Percentiles rank a stretch among this genome's conserved stretches.
Conservation (phyloP, 1,140 invertebrate species). For the Platyscapa corneri region DNA sequence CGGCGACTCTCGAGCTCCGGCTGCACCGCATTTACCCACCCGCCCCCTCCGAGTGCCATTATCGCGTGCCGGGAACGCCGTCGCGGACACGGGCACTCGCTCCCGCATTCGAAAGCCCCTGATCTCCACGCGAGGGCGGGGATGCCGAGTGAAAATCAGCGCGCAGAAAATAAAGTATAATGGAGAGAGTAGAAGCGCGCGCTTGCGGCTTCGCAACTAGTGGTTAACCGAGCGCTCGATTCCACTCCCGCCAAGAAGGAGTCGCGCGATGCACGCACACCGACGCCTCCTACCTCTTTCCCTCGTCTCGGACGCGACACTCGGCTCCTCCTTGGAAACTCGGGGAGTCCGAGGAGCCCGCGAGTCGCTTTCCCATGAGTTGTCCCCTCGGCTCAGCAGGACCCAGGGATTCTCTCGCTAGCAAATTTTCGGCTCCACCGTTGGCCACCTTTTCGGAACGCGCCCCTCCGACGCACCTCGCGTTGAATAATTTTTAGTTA, state of each 20-base stretch:
- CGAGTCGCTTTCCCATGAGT: not conserved
- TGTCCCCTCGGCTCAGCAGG: no score
- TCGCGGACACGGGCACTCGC: constrained; percentile 3
- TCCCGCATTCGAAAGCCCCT: constrained; percentile 39
- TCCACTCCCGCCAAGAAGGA: no score
- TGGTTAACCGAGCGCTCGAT: constrained; percentile 11
- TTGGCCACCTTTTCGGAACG: no score
- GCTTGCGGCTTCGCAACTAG: constrained; percentile 34
- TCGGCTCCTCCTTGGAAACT: not conserved
- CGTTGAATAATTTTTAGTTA: no score
- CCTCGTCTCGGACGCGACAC: not conserved
- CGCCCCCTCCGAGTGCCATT: constrained; percentile 16
- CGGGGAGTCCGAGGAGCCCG: not conserved
- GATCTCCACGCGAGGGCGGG: constrained; percentile 29
- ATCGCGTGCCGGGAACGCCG: constrained; percentile 44
- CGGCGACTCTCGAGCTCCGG: constrained; percentile 2
- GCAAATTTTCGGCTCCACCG: no score
- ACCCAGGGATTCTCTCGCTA: not conserved
- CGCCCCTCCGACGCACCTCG: no score
- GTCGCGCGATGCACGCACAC: not conserved
- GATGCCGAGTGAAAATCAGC: constrained; percentile 33
- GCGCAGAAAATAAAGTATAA: constrained; percentile 21
- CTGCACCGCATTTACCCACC: constrained; percentile 4
- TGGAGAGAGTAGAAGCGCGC: constrained; percentile 51
- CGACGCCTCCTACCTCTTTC: not conserved